A percentile compares a stretch with the other conserved stretches of the same genome.
Evolutionary conservation across 2,113 vertebrate genomes (phyloP).

Genomic region (Apus apus): DNA sequence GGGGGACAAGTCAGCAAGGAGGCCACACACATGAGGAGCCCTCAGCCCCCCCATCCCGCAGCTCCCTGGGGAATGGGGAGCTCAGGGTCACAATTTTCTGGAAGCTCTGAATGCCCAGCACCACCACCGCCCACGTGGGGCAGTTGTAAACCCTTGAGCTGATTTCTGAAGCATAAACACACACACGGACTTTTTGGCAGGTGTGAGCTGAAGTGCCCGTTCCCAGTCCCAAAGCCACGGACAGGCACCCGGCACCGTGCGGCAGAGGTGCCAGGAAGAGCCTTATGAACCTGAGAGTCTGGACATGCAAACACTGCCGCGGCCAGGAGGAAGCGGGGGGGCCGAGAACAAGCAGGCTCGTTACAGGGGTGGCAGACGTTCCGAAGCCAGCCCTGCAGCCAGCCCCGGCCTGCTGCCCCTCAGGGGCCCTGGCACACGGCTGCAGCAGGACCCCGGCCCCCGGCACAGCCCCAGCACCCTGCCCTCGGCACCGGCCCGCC

Average conservation of each 20-base stretch:
- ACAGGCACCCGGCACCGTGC: no score
- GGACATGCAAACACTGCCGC: neutral
- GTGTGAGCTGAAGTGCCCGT: neutral
- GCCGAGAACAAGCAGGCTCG: neutral
- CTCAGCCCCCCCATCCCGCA: no score
- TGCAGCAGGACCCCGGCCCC: no score
- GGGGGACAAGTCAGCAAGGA: neutral
- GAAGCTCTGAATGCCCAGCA: neutral
- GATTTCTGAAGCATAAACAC: neutral
- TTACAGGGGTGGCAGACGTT: neutral
- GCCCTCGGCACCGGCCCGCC: no score
- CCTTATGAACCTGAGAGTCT: fast-evolving
- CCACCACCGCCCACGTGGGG: neutral
- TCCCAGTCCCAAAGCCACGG: neutral
- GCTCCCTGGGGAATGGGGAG: no score
- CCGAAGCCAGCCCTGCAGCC: neutral
- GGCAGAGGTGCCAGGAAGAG: no score
- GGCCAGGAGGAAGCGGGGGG: neutral
- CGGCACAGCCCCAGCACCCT: no score
- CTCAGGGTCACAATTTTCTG: neutral
- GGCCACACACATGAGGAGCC: neutral
- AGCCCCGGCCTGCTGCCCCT: neutral
- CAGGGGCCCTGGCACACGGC: fast-evolving
- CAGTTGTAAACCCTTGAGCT: neutral
- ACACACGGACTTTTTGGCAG: neutral